A percentile compares a stretch with the other conserved stretches of the same genome.
phyloP scores from a whole-genome alignment of 2,888 invertebrate species.

The Hypolimnas misippus region DNA sequence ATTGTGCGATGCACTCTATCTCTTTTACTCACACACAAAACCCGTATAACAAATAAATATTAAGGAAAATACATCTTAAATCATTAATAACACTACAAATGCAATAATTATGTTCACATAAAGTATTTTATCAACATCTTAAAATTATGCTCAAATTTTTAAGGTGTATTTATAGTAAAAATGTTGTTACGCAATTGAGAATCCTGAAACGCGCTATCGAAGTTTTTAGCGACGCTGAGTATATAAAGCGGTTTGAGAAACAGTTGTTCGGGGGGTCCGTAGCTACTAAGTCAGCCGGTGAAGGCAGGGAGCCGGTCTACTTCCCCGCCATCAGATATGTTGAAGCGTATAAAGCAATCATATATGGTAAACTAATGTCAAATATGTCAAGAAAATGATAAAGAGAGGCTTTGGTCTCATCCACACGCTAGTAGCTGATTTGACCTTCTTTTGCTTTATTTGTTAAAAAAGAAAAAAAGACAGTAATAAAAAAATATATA shows the following conservation, averaged over 20 bases:
- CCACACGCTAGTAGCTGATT: constrained; percentile 79
- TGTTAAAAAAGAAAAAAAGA: neutral
- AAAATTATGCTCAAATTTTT: neutral
- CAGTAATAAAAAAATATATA: neutral
- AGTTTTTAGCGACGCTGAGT: constrained; percentile 51
- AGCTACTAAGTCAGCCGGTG: constrained; percentile 78
- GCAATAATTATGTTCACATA: neutral
- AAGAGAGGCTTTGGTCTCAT: constrained; percentile 76
- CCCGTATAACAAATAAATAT: constrained; percentile 9
- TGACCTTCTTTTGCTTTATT: constrained; percentile 68
- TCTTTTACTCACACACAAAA: constrained; percentile 28
- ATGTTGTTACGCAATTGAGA: constrained; percentile 39
- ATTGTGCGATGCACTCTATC: constrained; percentile 26
- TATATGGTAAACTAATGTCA: constrained; percentile 75
- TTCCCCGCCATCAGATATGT: constrained; percentile 74
- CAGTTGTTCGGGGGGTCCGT: constrained; percentile 66
- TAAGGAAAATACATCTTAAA: constrained; percentile 15
- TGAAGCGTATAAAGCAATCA: constrained; percentile 72
- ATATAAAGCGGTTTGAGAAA: constrained; percentile 40
- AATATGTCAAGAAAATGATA: constrained; percentile 68
- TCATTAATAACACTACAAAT: neutral
- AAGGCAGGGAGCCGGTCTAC: constrained; percentile 76
- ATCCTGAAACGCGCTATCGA: constrained; percentile 66
- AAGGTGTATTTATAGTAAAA: neutral
- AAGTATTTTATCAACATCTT: neutral